Percentiles rank a stretch among this genome's conserved stretches.
Conservation (phyloP, 2,113 vertebrate species). For the Pelobates fuscus region DNA sequence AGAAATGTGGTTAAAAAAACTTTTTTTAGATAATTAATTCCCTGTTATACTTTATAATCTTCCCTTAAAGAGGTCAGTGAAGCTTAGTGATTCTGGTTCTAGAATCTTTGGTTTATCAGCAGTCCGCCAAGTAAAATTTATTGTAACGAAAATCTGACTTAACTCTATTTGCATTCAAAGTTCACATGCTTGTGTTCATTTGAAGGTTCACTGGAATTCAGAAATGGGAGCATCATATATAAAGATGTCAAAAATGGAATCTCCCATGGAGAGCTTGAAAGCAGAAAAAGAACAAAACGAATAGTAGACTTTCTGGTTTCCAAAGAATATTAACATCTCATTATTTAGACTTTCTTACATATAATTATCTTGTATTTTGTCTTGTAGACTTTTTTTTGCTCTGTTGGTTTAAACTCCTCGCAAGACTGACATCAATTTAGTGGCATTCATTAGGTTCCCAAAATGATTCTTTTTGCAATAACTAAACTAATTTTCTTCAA, state of each 20-base stretch:
- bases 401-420: conserved; percentile 69
- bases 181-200: conserved; percentile 77
- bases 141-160: conserved; percentile 67
- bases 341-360: conserved; percentile 77
- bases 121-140: conserved; percentile 19
- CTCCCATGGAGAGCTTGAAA: conserved; percentile 80
- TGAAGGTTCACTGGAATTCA: conserved; percentile 82
- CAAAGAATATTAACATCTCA: conserved; percentile 79
- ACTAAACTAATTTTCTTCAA: conserved; percentile 66
- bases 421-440: conserved; percentile 67
- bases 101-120: conserved; percentile 51
- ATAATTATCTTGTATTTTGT: conserved; percentile 74
- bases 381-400: conserved; percentile 65
- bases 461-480: conserved; percentile 67
- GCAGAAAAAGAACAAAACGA: conserved; percentile 71
- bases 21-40: too few species aligned
- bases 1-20: too few species aligned
- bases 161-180: conserved; percentile 76
- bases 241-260: conserved; percentile 78
- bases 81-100: conserved; percentile 50
- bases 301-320: conserved; percentile 74
- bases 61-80: conserved; percentile 38
- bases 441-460: conserved; percentile 68
- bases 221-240: conserved; percentile 80
- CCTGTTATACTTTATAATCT: too few species aligned